These are phyloP conservation scores for Orthonevra nobilis DNA, from an alignment of 2,888 invertebrate genomes.

Conservation along the genomic window DNA sequence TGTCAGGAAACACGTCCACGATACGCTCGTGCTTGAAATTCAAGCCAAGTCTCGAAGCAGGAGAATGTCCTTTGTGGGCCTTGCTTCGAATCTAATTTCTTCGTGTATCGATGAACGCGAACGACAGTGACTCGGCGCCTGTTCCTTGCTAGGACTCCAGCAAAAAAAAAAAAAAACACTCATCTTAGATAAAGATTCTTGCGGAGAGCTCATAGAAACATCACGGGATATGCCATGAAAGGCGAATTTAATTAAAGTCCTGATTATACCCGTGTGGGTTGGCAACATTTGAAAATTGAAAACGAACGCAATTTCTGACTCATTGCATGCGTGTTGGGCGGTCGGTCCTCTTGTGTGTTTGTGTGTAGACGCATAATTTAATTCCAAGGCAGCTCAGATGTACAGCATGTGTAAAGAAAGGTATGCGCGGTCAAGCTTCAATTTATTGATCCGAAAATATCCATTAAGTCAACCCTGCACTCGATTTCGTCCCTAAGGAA, in stretches of 20 bases:
- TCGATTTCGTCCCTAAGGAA: neutral
- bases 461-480: constrained; percentile 14
- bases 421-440: constrained; percentile 50
- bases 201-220: constrained; percentile 35
- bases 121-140: constrained; percentile 18
- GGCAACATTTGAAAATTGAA: constrained; percentile 42
- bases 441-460: constrained; percentile 57
- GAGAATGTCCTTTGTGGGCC: constrained; percentile 46
- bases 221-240: constrained; percentile 48
- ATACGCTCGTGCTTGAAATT: constrained; percentile 24
- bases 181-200: constrained; percentile 26
- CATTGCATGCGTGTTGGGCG: constrained; percentile 1
- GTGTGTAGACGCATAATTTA: too few species aligned
- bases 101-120: constrained; percentile 49
- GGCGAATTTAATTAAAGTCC: constrained; percentile 68
- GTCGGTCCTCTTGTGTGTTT: too few species aligned
- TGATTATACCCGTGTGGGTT: constrained; percentile 57
- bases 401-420: neutral
- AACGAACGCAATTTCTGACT: constrained; percentile 18
- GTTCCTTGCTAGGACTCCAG: constrained; percentile 2
- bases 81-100: constrained; percentile 65
- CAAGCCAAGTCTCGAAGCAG: constrained; percentile 30
- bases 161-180: too few species aligned
- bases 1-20: constrained; percentile 54
- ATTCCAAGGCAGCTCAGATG: constrained; percentile 2